Base-by-base conservation (phyloP, 37 sponge, comb jelly and placozoan genomes). In the Lycopodina hypogea region DNA sequence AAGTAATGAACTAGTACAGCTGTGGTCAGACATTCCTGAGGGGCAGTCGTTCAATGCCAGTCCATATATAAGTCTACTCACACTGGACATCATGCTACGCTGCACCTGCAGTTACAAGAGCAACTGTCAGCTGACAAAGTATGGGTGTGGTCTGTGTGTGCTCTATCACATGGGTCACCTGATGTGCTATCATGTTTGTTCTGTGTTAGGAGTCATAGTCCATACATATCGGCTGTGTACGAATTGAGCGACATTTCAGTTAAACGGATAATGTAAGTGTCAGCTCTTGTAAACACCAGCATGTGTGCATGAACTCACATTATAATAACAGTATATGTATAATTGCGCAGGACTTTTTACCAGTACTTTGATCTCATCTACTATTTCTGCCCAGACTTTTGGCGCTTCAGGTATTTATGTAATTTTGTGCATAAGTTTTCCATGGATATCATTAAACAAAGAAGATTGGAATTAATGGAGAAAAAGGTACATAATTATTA, bases 21-120 rank as follows among this genome's bases (percentile, higher is more conserved):
- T 50, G 57, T 85, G 86, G 86, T 56, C 64, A 0, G 35, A 78
- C 39, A 72, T 67, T 22, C 86, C 80, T 1, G 74, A 85, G 74
- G 86, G 86, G 0, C 57, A 85, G 53, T 56, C 83, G 4, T 72
- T 93, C 21, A 56, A 85, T 32, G 74, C 83, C 19, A 89, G 83
- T 51, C 76, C 83, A 26, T 71, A 65, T 56, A 83, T 92, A 52
- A 96, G 89, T 59, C 79, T 88, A 19, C 62, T 87, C 58, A 88
- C 96, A 18, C 82, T 96, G 51, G 96, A 96, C 69, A 83, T 93
- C 35, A 89, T 96, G 89, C 77, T 96, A 15, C 74, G 75, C 41
- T 90, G 96, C 60, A 80, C 89, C 51, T 93, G 91, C 66, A 84
- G 86, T 60, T 85, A 45, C 50, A 60, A 93, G 75, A 92, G 92